phyloP scores from a whole-genome alignment of 1,140 invertebrate species.

The Rhyzopertha dominica region DNA sequence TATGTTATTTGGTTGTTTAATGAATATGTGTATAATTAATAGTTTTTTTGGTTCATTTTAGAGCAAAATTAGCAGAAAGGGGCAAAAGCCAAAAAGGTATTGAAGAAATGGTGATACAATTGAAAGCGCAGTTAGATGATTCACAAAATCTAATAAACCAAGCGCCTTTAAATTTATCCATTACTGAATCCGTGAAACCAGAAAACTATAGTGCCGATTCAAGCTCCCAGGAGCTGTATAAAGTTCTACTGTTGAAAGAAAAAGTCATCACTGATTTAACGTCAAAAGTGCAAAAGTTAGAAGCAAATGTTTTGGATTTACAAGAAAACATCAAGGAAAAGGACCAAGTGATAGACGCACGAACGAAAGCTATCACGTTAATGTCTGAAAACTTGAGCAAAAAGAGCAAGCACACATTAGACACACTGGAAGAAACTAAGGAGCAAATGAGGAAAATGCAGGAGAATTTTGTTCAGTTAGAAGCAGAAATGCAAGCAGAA shows the following conservation, averaged over 20 bases:
- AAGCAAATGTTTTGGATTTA: slow-evolving; percentile 60
- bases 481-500: slow-evolving; percentile 65
- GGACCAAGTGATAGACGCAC: slow-evolving; percentile 77
- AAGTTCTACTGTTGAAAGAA: slow-evolving; percentile 47
- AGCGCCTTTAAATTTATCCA: slow-evolving; percentile 39
- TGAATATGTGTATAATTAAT: too few species aligned
- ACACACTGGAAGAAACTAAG: slow-evolving; percentile 71
- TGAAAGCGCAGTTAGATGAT: slow-evolving; percentile 47
- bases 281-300: slow-evolving; percentile 56
- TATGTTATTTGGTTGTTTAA: slow-evolving; percentile 20
- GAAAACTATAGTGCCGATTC: slow-evolving; percentile 38
- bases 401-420: slow-evolving; percentile 65
- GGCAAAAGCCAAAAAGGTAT: slow-evolving; percentile 46
- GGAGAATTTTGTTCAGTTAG: slow-evolving; percentile 65
- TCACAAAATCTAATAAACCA: slow-evolving; percentile 41
- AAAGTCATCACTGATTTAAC: slow-evolving; percentile 49
- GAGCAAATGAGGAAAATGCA: slow-evolving; percentile 77
- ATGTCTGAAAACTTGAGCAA: slow-evolving; percentile 69
- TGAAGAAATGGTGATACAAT: slow-evolving; percentile 46
- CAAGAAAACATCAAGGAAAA: slow-evolving; percentile 80
- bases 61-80: slow-evolving; percentile 45
- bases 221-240: slow-evolving; percentile 38
- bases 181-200: slow-evolving; percentile 36
- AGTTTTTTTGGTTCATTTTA: slow-evolving; percentile 21
- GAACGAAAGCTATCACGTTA: slow-evolving; percentile 73